Percentiles rank a stretch among this genome's conserved stretches.
Evolutionary conservation across 2,113 vertebrate species (phyloP).

Genomic region (Semnornis frantzii): DNA sequence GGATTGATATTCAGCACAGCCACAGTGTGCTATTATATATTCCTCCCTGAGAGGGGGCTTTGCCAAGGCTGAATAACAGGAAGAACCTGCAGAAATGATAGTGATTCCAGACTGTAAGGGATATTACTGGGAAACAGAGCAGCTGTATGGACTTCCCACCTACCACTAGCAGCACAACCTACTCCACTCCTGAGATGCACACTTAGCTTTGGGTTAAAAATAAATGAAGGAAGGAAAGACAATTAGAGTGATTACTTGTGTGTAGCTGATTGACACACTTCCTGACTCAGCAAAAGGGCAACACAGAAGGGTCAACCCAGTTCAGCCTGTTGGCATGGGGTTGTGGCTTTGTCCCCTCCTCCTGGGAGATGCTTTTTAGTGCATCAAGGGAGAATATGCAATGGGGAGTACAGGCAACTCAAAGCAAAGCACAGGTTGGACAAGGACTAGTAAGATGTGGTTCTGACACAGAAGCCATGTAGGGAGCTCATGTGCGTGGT

Average conservation of each 20-base stretch:
- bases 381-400: background rate
- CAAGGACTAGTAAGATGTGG: background rate
- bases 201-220: slow-evolving; percentile 6
- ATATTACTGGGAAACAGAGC: background rate
- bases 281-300: background rate
- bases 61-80: slow-evolving; percentile 14
- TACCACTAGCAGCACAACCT: background rate
- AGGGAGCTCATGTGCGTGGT: background rate
- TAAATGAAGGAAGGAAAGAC: background rate
- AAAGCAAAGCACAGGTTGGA: background rate
- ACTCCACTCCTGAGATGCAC: background rate
- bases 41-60: background rate
- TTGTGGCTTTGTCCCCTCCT: background rate
- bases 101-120: background rate
- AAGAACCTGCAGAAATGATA: background rate
- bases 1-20: background rate
- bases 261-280: background rate
- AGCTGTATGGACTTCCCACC: background rate
- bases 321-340: fast-evolving
- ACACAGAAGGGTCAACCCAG: fast-evolving
- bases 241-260: background rate
- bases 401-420: background rate
- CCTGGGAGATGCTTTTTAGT: background rate
- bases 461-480: background rate
- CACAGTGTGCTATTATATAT: background rate